Evolutionary conservation across 2,113 vertebrate species (phyloP), one percentile per base, ranked within the genome.

Genomic region (Triplophysa siluroides): DNA sequence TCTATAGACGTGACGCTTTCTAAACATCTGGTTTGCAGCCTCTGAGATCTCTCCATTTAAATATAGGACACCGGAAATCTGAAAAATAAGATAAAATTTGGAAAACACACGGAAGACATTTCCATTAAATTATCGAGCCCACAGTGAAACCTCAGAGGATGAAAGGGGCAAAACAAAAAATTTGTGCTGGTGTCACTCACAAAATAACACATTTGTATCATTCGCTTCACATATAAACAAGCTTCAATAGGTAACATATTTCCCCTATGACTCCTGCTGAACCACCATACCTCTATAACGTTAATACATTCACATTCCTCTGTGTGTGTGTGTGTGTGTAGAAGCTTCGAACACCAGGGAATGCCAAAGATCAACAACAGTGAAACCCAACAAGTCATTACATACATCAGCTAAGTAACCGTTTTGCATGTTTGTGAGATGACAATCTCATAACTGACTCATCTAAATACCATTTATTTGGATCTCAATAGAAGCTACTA

Each of bases 311-410:
- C 65, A 41, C 82, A 83, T 80, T 83, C 78, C 73, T 75, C 24
- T 50, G 50, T 47, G 67, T 78, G 73, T 83, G 45, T 64, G 56
- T 56, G 56, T 41, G 47, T 43, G 45, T 12, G 29, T 19, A 54
- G 47, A 64, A 62, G 50, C 45, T 69, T 50, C 62, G 19, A 47
- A 69, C 61, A 6, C 23, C 43, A 78, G 52, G 68, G 16, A 78
- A 84, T 33, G 45, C 29, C 69, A 62, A 33, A 45, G 26, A 58
- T 64, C 52, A 64, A 68, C 75, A 84, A 24, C 63, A 81, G 45
- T 18, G 76, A 50, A 68, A 66, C 21, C 29, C 54, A 76, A 84
- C 80, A 82, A 78, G 80, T 81, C 68, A 38, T 74, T 79, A 68
- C 76, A 81, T 41, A 79, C 78, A 69, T 23, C 7, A 18, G 4